These are phyloP conservation scores for Euura saliciscinereae DNA, from an alignment of 1,140 invertebrate genomes.

Conservation along the genomic window DNA sequence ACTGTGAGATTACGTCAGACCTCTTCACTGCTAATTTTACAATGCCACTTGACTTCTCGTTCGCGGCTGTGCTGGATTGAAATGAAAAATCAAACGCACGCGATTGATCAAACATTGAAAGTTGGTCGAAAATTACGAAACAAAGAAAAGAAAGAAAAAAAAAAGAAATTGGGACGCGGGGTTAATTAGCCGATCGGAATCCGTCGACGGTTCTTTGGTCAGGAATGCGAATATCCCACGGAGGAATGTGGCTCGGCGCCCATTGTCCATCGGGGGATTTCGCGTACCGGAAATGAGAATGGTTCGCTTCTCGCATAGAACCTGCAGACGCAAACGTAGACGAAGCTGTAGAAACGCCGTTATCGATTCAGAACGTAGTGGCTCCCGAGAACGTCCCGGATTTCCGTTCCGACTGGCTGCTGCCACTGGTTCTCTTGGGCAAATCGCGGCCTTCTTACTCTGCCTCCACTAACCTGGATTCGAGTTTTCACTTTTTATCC, in stretches of 20 bases:
- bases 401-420: not conserved
- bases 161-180: too few relatives aligned
- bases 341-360: not conserved
- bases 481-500: not conserved
- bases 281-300: not conserved
- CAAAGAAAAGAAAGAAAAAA: too few relatives aligned
- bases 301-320: not conserved
- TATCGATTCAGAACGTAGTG: not conserved
- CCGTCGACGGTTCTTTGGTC: too few relatives aligned
- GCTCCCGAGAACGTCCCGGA: not conserved
- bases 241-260: not conserved
- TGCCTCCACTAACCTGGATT: slow-evolving; percentile 4
- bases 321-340: not conserved
- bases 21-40: too few relatives aligned
- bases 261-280: not conserved
- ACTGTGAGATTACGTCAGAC: too few relatives aligned
- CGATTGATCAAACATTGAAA: too few relatives aligned
- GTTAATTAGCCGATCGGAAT: too few relatives aligned
- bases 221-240: not conserved
- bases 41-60: too few relatives aligned
- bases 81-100: too few relatives aligned
- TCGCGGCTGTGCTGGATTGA: too few relatives aligned
- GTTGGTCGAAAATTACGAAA: too few relatives aligned
- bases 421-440: not conserved
- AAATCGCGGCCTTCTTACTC: not conserved